Percentiles rank a stretch among this genome's conserved stretches.
These are phyloP conservation scores for Corythaixoides concolor DNA, from an alignment of 2,113 vertebrate genomes.

Conservation along the genomic window DNA sequence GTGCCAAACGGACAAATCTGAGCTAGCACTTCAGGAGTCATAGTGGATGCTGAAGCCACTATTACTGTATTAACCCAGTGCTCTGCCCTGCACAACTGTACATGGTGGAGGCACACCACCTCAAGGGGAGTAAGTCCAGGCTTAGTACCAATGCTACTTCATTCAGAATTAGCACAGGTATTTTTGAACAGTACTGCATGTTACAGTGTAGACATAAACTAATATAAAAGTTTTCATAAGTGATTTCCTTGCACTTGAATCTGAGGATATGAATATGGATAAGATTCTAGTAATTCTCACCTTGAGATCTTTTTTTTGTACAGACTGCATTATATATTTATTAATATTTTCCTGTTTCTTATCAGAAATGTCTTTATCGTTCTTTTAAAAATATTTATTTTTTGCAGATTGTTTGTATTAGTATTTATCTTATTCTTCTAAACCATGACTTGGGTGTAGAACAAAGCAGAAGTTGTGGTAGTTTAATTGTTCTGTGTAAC, in stretches of 20 bases:
- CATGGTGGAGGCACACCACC: background rate
- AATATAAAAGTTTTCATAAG: background rate
- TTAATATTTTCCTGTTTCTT: background rate
- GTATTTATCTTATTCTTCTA: background rate
- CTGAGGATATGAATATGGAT: background rate
- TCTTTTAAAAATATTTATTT: background rate
- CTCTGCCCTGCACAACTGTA: background rate
- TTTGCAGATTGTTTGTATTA: background rate
- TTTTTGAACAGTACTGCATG: background rate
- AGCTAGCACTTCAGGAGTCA: background rate
- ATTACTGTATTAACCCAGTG: background rate
- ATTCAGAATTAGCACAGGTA: background rate
- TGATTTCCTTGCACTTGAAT: background rate
- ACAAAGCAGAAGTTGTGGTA: background rate
- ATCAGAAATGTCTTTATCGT: background rate
- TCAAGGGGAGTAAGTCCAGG: background rate
- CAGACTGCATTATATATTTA: background rate
- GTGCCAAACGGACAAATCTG: background rate
- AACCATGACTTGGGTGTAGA: background rate
- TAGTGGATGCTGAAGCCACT: background rate
- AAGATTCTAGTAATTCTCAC: background rate
- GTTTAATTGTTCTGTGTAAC: background rate
- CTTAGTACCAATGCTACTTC: background rate
- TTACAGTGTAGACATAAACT: background rate
- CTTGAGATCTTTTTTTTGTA: background rate